A percentile compares a stretch with the other conserved stretches of the same genome.
These are phyloP conservation scores for Bos javanicus DNA, from an alignment of 2,113 vertebrate genomes.

Conservation along the genomic window DNA sequence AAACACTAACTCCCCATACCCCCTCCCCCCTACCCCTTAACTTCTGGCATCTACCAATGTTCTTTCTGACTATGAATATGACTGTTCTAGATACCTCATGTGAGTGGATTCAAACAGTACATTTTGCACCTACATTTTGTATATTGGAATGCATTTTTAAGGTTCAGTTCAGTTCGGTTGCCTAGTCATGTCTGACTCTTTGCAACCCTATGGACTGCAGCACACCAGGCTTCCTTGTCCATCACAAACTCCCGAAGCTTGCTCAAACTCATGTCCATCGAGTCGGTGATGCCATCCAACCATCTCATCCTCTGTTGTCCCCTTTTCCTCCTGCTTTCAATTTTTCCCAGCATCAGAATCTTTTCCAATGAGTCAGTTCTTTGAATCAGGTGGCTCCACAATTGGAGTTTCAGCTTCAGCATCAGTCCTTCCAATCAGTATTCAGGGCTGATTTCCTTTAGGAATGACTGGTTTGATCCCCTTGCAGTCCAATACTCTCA, in stretches of 20 bases:
- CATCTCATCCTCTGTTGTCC: neutral
- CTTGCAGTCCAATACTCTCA: neutral
- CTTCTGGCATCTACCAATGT: neutral
- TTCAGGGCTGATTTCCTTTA: neutral
- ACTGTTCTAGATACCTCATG: neutral
- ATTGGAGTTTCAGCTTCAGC: neutral
- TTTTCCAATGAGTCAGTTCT: neutral
- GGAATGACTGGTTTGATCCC: neutral
- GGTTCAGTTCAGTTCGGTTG: neutral
- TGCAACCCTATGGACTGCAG: no score
- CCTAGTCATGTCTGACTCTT: no score
- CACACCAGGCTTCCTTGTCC: no score
- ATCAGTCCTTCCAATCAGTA: no score
- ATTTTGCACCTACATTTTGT: neutral
- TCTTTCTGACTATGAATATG: neutral
- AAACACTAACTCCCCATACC: neutral
- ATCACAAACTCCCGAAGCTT: no score
- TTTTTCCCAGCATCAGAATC: neutral
- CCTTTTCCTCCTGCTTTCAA: neutral
- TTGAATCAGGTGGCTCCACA: neutral
- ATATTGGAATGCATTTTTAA: neutral
- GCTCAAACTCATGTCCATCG: no score
- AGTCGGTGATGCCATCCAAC: no score
- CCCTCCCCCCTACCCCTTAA: rapidly evolving
- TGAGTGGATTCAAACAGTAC: neutral